These are phyloP conservation scores for Lottia scabra DNA, from an alignment of 2,888 invertebrate genomes.

Conservation along the genomic window DNA sequence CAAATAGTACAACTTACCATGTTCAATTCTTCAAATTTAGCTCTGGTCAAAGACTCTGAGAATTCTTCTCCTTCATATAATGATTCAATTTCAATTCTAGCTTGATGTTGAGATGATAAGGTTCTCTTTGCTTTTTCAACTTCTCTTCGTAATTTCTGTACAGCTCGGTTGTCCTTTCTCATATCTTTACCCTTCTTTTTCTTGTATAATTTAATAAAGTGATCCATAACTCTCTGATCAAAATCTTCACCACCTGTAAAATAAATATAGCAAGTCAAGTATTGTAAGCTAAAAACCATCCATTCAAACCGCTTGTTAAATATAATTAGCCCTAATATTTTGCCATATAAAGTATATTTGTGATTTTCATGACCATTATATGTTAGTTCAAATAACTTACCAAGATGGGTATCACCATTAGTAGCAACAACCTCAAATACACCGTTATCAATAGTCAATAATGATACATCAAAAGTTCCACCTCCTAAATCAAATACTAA, in stretches of 20 bases:
- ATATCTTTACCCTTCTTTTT: slow-evolving; percentile 99
- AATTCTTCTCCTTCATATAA: slow-evolving; percentile 99
- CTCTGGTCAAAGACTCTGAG: slow-evolving; percentile 96
- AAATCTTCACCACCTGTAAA: slow-evolving; percentile 92
- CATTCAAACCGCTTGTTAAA: too few species aligned
- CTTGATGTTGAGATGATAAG: slow-evolving; percentile 93
- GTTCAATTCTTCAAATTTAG: slow-evolving; percentile 98
- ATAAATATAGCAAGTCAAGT: neutral
- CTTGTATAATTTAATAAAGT: slow-evolving; percentile 98
- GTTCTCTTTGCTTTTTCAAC: slow-evolving; percentile 98
- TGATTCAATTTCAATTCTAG: slow-evolving; percentile 97
- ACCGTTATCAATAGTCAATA: slow-evolving; percentile 97
- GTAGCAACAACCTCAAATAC: slow-evolving; percentile 92
- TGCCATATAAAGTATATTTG: too few species aligned
- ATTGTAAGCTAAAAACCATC: too few species aligned
- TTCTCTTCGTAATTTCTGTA: slow-evolving; percentile 95
- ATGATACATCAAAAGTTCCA: slow-evolving; percentile 98
- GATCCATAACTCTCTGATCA: slow-evolving; percentile 98
- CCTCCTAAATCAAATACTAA: slow-evolving; percentile 99
- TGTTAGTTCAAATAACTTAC: slow-evolving; percentile 39
- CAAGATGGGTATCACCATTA: slow-evolving; percentile 96
- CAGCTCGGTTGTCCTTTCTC: slow-evolving; percentile 91
- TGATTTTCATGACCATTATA: too few species aligned
- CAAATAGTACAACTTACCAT: slow-evolving; percentile 74
- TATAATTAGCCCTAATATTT: too few species aligned